Evolutionary conservation across 2,888 invertebrate genomes (phyloP).

Genomic region (Adelphocoris suturalis): DNA sequence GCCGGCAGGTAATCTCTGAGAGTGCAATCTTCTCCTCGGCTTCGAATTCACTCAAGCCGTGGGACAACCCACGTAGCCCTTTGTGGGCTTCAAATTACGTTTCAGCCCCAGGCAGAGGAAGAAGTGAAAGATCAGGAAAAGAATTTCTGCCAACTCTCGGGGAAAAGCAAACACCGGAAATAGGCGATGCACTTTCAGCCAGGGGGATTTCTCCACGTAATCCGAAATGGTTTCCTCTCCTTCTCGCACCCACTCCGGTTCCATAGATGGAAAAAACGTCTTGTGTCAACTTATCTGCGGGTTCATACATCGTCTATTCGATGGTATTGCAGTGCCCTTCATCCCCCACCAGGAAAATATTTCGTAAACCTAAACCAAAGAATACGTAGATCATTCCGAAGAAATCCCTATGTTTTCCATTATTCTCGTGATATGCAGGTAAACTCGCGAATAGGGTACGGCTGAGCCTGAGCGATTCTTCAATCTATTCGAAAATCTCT

Average conservation of each 20-base stretch:
- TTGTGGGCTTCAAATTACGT: slow-evolving; percentile 3
- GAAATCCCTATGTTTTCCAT: too few species aligned
- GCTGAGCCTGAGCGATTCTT: too few species aligned
- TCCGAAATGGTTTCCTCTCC: slow-evolving; percentile 36
- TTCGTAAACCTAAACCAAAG: too few species aligned
- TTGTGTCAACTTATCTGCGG: slow-evolving; percentile 31
- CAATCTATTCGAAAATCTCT: too few species aligned
- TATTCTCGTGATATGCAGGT: too few species aligned
- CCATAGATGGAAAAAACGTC: not conserved
- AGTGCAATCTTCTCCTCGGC: not conserved
- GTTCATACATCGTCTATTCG: slow-evolving; percentile 22
- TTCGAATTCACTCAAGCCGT: not conserved
- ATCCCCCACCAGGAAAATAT: too few species aligned
- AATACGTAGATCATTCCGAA: too few species aligned
- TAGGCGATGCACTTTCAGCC: slow-evolving; percentile 6
- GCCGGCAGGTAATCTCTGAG: not conserved
- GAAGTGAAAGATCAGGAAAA: not conserved
- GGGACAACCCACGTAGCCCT: not conserved
- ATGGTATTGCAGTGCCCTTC: not conserved
- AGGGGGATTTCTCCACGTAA: slow-evolving; percentile 8
- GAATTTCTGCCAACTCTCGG: slow-evolving; percentile 34
- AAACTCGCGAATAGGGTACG: too few species aligned
- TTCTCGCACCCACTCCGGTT: not conserved
- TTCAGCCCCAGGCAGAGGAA: not conserved
- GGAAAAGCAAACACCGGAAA: slow-evolving; percentile 31